Evolutionary conservation across 92 coral and sea anemone genomes (phyloP).

Genomic region (Paragorgia papillata): DNA sequence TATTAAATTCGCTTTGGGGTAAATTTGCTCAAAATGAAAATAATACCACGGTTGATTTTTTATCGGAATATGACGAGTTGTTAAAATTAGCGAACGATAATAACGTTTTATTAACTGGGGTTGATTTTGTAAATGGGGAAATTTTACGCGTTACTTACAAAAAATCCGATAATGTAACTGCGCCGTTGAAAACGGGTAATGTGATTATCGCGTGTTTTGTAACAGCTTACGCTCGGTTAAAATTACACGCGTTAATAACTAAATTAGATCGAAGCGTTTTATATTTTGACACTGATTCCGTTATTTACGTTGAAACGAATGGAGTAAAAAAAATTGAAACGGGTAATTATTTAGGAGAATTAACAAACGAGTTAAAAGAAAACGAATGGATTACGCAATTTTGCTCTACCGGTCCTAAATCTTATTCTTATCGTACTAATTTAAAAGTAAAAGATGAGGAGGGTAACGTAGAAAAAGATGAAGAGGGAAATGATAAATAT

Average conservation of each 20-base stretch:
- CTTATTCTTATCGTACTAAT: background rate
- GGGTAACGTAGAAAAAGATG: no score
- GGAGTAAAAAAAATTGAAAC: background rate
- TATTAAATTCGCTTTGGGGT: constrained; percentile 38
- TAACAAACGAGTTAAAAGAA: constrained; percentile 42
- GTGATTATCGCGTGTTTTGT: constrained; percentile 5
- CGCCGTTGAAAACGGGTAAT: background rate
- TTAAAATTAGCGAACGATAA: background rate
- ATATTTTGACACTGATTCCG: constrained; percentile 53
- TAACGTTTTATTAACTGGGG: background rate
- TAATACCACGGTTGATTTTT: background rate
- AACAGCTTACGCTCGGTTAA: constrained; percentile 29
- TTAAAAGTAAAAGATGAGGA: no score
- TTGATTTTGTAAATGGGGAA: background rate
- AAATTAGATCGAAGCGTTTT: constrained; percentile 19
- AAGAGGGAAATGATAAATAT: no score
- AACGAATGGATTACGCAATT: constrained; percentile 23
- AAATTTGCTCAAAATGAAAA: constrained; percentile 33
- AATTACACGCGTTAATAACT: constrained; percentile 8
- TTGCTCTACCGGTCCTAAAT: constrained; percentile 50
- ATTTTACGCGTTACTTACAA: background rate
- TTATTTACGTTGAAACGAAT: constrained; percentile 28
- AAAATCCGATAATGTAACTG: background rate
- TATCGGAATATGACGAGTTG: background rate
- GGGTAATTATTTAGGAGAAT: constrained; percentile 55